Percentiles rank a stretch among this genome's conserved stretches.
phyloP scores from a whole-genome alignment of 2,888 invertebrate species.

The Homarus gammarus region DNA sequence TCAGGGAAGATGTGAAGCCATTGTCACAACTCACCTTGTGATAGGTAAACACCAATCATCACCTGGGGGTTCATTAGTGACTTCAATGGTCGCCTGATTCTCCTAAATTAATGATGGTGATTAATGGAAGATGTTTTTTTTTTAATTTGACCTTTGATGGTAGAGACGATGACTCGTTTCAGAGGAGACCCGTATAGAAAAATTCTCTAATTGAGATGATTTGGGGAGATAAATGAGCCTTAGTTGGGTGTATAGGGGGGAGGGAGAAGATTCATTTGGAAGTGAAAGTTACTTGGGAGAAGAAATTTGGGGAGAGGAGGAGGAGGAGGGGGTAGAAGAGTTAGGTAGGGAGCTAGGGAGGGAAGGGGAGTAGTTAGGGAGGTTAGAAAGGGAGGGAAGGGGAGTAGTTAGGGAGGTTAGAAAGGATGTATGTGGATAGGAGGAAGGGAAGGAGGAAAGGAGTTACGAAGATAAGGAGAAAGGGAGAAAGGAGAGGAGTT shows the following conservation, averaged over 20 bases:
- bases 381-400: too few relatives aligned
- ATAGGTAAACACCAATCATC: slow-evolving; percentile 26
- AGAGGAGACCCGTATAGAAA: slow-evolving; percentile 33
- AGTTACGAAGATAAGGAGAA: too few relatives aligned
- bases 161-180: slow-evolving; percentile 21
- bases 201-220: slow-evolving; percentile 64
- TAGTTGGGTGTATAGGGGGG: neutral
- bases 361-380: too few relatives aligned
- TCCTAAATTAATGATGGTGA: slow-evolving; percentile 56
- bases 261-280: slow-evolving; percentile 23
- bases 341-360: too few relatives aligned
- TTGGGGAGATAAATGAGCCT: slow-evolving; percentile 56
- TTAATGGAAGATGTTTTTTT: slow-evolving; percentile 59
- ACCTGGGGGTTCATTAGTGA: slow-evolving; percentile 47
- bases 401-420: too few relatives aligned
- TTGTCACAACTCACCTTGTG: slow-evolving; percentile 48
- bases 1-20: slow-evolving; percentile 24
- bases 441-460: too few relatives aligned
- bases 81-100: slow-evolving; percentile 64
- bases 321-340: too few relatives aligned
- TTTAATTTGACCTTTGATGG: slow-evolving; percentile 61
- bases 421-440: too few relatives aligned
- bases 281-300: slow-evolving; percentile 17
- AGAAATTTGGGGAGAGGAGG: neutral
- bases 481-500: too few relatives aligned